phyloP scores from a whole-genome alignment of 2,113 vertebrate species.

The Canis aureus region DNA sequence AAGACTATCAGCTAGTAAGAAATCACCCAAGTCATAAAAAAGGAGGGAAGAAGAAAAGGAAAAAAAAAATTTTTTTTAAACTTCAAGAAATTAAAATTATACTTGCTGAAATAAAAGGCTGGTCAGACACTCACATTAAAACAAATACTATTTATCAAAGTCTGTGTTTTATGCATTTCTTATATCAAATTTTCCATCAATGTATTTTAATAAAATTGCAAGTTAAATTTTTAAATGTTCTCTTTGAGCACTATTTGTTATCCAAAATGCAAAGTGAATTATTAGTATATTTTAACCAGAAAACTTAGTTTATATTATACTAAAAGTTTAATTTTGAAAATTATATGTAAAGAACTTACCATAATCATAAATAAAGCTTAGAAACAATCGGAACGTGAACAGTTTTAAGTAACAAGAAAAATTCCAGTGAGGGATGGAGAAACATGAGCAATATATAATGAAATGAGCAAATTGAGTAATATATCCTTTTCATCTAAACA shows the following conservation, averaged over 20 bases:
- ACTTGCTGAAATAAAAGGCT: constrained; percentile 7
- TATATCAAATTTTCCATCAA: background rate
- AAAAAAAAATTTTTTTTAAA: background rate
- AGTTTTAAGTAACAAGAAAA: constrained; percentile 58
- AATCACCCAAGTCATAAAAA: background rate
- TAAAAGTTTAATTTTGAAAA: constrained; percentile 46
- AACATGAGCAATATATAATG: background rate
- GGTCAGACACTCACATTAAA: background rate
- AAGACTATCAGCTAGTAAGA: background rate
- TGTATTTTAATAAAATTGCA: constrained; percentile 18
- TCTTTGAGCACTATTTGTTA: constrained; percentile 25
- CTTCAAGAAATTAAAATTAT: constrained; percentile 50
- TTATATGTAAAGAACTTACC: background rate
- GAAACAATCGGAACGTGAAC: background rate
- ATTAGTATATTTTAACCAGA: background rate
- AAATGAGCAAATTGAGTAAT: background rate
- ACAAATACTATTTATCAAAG: constrained; percentile 18
- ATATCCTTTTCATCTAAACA: background rate
- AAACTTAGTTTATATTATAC: background rate
- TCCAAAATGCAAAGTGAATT: constrained; percentile 48
- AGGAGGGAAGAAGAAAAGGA: background rate
- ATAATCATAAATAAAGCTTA: constrained; percentile 30
- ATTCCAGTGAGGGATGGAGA: background rate
- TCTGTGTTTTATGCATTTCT: background rate
- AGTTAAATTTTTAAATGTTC: constrained; percentile 50